Percentiles rank a stretch among this genome's conserved stretches.
These are phyloP conservation scores for Drosophila trapezifrons DNA, from an alignment of 1,140 invertebrate species.

Conservation along the genomic window DNA sequence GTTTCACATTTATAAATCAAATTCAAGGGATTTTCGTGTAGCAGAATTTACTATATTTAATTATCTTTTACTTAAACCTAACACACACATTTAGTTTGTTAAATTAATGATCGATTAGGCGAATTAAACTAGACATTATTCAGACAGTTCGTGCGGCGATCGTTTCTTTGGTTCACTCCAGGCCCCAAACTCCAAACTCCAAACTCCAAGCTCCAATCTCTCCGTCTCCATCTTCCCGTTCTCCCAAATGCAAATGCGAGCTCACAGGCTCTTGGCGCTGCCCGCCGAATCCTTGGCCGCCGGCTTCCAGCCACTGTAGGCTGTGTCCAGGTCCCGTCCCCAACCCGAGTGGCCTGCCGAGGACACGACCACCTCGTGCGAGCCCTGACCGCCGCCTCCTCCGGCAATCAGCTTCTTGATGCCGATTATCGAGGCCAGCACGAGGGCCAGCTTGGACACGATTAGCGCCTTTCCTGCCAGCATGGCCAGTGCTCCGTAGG, in stretches of 20 bases:
- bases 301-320: constrained; percentile 87
- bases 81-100: constrained; percentile 83
- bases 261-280: constrained; percentile 71
- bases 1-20: neutral
- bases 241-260: constrained; percentile 68
- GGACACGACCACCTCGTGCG: constrained; percentile 90
- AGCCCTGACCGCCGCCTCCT: constrained; percentile 86
- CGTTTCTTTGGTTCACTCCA: constrained; percentile 71
- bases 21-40: constrained; percentile 22
- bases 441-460: constrained; percentile 91
- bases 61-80: constrained; percentile 79
- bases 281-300: constrained; percentile 64
- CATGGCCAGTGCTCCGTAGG: constrained; percentile 90
- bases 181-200: constrained; percentile 1
- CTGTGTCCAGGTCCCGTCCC: constrained; percentile 88
- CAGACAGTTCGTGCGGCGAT: constrained; percentile 76
- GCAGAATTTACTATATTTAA: constrained; percentile 76
- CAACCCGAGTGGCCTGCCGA: constrained; percentile 88
- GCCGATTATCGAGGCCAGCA: constrained; percentile 92
- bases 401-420: constrained; percentile 91
- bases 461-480: constrained; percentile 93
- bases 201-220: constrained; percentile 3
- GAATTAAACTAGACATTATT: constrained; percentile 76
- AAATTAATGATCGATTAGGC: constrained; percentile 56
- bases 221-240: constrained; percentile 1